Evolutionary conservation across 2,113 vertebrate species (phyloP), one percentile per base, ranked within the genome.

Genomic region (Anas platyrhynchos): DNA sequence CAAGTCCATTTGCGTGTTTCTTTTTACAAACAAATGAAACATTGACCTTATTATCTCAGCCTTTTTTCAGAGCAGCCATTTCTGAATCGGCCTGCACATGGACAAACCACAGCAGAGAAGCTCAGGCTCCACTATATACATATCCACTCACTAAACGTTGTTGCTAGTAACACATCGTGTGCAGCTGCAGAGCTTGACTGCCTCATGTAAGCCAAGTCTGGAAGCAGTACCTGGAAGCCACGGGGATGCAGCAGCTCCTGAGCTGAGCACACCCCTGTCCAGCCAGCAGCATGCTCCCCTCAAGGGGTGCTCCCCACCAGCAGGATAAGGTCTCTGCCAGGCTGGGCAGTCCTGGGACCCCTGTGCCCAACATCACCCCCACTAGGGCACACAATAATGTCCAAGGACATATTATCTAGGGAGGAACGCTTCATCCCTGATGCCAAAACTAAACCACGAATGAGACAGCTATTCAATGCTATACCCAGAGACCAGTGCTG

Each of bases 271-370:
- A 23, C 5, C 21, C 8, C 7, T 29, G 11, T 13, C 5, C 61
- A 82, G 27, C 23, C 67, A 74, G 16, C 22, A 82, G 34, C 0
- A 1, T 3, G 4, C 1, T 6, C 5, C 7, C 9, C 15, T 9
- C 17, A 23, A 3, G 7, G 3, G 10, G 23, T 18, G 6, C 25
- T 38, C 21, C 16, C 14, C 50, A 25, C 7, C 0, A 0, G 21
- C 9, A 81, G 27, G n/a, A 41, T 22, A 21, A 46, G 83, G 58
- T 6, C 26, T 44, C 4, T 27, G 27, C 8, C 27, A 59, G 71
- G 14, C 25, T 68, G 71, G 17, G 44, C 41, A 87, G 27, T 17
- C 23, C 16, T 7, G 20, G 3, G 27, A 58, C 6, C 7, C 15
- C 23, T 18, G 5, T 11, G 29, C 18, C 48, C 34, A 81, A 32